phyloP scores from a whole-genome alignment of 1,140 invertebrate species.

The Bombus polaris region DNA sequence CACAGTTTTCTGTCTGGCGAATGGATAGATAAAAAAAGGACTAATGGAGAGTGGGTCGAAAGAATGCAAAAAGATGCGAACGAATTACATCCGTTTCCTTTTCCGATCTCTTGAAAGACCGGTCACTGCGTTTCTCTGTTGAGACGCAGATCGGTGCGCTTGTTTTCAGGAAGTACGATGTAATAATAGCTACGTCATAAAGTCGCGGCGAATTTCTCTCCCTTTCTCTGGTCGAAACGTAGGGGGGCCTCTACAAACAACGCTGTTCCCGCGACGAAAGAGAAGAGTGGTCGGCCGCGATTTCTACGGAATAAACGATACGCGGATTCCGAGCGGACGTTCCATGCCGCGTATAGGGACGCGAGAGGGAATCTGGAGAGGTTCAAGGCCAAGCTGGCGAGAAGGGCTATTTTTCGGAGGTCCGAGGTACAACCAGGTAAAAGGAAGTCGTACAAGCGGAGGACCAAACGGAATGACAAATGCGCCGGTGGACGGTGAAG shows the following conservation, averaged over 20 bases:
- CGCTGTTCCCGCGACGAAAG: background rate
- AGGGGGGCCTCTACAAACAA: too few relatives aligned
- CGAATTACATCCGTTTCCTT: background rate
- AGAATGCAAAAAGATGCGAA: constrained; percentile 6
- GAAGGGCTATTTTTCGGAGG: constrained; percentile 70
- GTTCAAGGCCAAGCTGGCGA: constrained; percentile 71
- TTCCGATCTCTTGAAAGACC: background rate
- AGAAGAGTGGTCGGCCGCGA: background rate
- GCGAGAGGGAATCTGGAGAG: background rate
- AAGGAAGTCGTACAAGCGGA: constrained; percentile 73
- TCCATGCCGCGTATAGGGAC: background rate
- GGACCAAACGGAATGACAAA: constrained; percentile 80
- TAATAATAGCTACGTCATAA: constrained; percentile 30
- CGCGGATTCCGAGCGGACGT: background rate
- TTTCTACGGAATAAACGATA: constrained; percentile 27
- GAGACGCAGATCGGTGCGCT: background rate
- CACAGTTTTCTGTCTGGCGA: background rate
- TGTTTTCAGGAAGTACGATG: constrained; percentile 25
- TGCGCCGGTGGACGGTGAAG: constrained; percentile 70
- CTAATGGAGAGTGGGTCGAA: background rate
- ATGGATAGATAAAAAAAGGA: background rate
- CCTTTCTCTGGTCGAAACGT: constrained; percentile 10
- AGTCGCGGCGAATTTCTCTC: constrained; percentile 25
- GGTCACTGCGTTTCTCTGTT: background rate
- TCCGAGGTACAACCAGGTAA: constrained; percentile 73